Conservation (phyloP, 2,888 invertebrate species). For the Eilema depressum region DNA sequence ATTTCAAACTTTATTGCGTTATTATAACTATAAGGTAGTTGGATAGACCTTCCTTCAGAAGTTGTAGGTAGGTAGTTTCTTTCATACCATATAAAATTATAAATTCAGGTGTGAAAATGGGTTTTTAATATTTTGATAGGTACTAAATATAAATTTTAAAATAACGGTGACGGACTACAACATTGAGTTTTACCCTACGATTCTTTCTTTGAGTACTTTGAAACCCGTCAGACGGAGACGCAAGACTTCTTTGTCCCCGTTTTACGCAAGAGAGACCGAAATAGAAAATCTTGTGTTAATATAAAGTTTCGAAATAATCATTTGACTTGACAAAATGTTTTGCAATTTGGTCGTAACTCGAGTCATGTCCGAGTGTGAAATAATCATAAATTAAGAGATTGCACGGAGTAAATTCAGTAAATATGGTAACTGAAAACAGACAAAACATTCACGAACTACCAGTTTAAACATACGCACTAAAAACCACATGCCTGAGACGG, state of each 20-base stretch:
- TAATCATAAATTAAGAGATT: not conserved
- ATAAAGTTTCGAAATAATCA: not conserved
- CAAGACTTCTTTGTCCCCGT: slow-evolving; percentile 30
- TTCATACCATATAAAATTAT: too few relatives aligned
- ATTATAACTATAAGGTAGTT: not conserved
- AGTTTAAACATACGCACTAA: slow-evolving; percentile 6
- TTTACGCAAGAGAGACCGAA: slow-evolving; percentile 32
- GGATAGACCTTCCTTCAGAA: not conserved
- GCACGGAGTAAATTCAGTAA: not conserved
- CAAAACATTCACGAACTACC: not conserved
- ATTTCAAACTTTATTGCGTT: slow-evolving; percentile 43
- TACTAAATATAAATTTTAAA: not conserved
- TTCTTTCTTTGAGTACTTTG: slow-evolving; percentile 19
- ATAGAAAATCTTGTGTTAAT: slow-evolving; percentile 11
- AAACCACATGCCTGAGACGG: slow-evolving; percentile 23
- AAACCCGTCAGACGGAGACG: slow-evolving; percentile 35
- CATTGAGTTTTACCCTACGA: slow-evolving; percentile 27
- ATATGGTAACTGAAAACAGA: not conserved
- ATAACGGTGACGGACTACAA: slow-evolving; percentile 15
- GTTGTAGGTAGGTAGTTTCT: too few relatives aligned
- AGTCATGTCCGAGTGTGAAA: not conserved
- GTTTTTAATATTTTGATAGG: not conserved
- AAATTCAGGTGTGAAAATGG: not conserved
- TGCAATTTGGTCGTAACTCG: not conserved
- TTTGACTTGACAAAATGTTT: slow-evolving; percentile 1